These are phyloP conservation scores for Drosophila fulvimacula DNA, from an alignment of 2,888 invertebrate genomes.

Conservation along the genomic window DNA sequence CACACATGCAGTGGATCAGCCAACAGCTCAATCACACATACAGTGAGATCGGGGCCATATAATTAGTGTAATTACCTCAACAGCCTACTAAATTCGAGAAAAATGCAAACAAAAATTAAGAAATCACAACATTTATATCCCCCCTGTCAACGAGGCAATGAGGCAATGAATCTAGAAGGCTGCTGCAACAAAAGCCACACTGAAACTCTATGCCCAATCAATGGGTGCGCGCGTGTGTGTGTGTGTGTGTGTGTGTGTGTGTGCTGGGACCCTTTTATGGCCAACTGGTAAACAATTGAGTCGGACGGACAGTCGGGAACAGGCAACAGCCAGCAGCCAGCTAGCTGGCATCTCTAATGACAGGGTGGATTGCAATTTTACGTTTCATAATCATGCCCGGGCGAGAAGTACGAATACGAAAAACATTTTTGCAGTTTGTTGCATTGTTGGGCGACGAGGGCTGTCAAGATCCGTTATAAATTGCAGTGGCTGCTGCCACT, in stretches of 20 bases:
- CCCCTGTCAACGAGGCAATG: constrained; percentile 67
- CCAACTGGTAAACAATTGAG: constrained; percentile 63
- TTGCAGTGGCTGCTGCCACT: constrained; percentile 57
- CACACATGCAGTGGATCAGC: neutral
- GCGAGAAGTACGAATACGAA: constrained; percentile 11
- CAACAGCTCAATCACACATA: constrained; percentile 28
- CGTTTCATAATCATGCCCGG: constrained; percentile 39
- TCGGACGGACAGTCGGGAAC: constrained; percentile 16
- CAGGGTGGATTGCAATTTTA: constrained; percentile 75
- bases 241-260: constrained; percentile 18
- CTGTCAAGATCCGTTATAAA: constrained; percentile 59
- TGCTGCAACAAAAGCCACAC: constrained; percentile 41
- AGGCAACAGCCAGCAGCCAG: constrained; percentile 10
- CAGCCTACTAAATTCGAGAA: constrained; percentile 79
- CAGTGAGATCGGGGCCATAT: constrained; percentile 55
- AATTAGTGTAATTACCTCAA: constrained; percentile 80
- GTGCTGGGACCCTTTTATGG: constrained; percentile 40
- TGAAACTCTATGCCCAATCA: constrained; percentile 36
- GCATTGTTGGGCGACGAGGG: constrained; percentile 52
- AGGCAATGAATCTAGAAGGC: constrained; percentile 43
- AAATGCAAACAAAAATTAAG: constrained; percentile 82
- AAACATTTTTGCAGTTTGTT: constrained; percentile 41
- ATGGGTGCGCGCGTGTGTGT: constrained; percentile 9
- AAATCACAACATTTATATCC: constrained; percentile 82
- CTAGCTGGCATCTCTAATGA: constrained; percentile 57